Evolutionary conservation across 2,113 vertebrate genomes (phyloP).

Genomic region (Pseudorasbora parva): DNA sequence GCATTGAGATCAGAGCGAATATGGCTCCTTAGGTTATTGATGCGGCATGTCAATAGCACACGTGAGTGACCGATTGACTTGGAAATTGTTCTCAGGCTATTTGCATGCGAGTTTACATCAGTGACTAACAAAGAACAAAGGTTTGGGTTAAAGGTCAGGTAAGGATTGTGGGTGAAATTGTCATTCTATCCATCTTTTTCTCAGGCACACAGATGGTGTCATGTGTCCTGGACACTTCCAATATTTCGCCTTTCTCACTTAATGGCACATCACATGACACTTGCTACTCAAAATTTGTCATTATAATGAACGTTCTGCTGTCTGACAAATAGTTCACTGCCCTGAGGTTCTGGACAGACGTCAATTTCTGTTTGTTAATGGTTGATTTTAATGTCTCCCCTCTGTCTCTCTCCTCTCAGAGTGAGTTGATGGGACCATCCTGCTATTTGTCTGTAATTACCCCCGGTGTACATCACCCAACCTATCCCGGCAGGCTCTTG

Average conservation of each 20-base stretch:
- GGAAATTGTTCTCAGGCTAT: conserved; percentile 25
- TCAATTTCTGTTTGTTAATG: conserved; percentile 44
- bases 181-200: conserved; percentile 5
- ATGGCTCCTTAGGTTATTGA: conserved; percentile 33
- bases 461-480: conserved; percentile 76
- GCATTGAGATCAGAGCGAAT: not conserved
- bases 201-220: not conserved
- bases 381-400: conserved; percentile 25
- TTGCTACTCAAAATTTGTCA: conserved; percentile 34
- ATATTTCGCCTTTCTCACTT: conserved; percentile 22
- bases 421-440: conserved; percentile 65
- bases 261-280: conserved; percentile 17
- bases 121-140: conserved; percentile 17
- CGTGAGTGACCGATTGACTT: conserved; percentile 8
- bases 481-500: conserved; percentile 75
- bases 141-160: conserved; percentile 24
- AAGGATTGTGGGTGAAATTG: conserved; percentile 16
- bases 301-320: conserved; percentile 37
- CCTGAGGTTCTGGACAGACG: conserved; percentile 27
- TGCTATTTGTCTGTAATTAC: conserved; percentile 73
- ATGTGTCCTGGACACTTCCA: conserved; percentile 7
- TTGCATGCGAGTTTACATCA: not conserved
- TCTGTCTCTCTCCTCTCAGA: conserved; percentile 21
- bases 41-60: not conserved
- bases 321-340: conserved; percentile 16